Evolutionary conservation across 2,888 invertebrate species (phyloP).

Genomic region (Drosophila birchii): DNA sequence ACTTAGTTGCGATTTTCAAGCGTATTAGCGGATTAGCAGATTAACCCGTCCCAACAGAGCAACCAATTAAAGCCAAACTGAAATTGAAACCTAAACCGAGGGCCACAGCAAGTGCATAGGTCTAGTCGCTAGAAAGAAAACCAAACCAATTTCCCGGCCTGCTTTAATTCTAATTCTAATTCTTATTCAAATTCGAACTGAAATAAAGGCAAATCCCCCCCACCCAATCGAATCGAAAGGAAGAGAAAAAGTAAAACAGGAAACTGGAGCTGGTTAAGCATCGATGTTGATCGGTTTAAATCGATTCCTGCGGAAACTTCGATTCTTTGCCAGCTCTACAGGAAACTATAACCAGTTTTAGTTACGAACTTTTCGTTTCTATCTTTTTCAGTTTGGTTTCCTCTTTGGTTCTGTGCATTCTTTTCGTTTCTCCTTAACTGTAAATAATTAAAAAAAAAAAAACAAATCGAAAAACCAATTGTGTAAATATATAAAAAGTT

Average conservation of each 20-base stretch:
- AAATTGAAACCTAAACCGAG: constrained; percentile 31
- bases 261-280: constrained; percentile 24
- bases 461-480: constrained; percentile 50
- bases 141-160: constrained; percentile 57
- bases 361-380: constrained; percentile 54
- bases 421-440: constrained; percentile 67
- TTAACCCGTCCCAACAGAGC: constrained; percentile 85
- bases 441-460: constrained; percentile 82
- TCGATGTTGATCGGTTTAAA: constrained; percentile 1
- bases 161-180: constrained; percentile 40
- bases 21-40: constrained; percentile 85
- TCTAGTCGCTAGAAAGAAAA: constrained; percentile 35
- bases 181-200: constrained; percentile 29
- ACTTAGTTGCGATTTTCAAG: constrained; percentile 77
- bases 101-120: constrained; percentile 18
- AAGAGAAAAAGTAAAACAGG: constrained; percentile 37
- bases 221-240: constrained; percentile 15
- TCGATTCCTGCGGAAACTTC: constrained; percentile 5
- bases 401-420: constrained; percentile 36
- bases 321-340: constrained; percentile 16
- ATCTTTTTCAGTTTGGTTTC: constrained; percentile 62
- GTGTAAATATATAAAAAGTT: constrained; percentile 78
- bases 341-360: constrained; percentile 56
- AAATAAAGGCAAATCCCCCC: constrained; percentile 45
- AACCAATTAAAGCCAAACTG: constrained; percentile 48